Evolutionary conservation across 2,888 invertebrate genomes (phyloP).

Genomic region (Lithophane ornitopus): DNA sequence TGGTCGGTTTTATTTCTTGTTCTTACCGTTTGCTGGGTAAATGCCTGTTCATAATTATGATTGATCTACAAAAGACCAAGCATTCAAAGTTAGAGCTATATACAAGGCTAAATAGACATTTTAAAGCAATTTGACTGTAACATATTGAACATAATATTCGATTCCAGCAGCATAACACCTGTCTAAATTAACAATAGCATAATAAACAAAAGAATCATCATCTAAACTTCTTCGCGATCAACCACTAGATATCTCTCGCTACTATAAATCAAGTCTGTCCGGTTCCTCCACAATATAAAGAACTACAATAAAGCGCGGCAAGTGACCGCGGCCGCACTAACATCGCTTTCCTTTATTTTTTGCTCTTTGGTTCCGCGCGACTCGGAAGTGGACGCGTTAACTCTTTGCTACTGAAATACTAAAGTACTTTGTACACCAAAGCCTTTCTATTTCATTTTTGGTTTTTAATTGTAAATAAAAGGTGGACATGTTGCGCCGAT

Average conservation of each 20-base stretch:
- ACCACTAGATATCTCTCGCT: not conserved
- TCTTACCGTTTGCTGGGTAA: not conserved
- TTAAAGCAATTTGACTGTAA: not conserved
- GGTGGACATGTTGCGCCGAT: not conserved
- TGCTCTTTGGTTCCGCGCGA: conserved; percentile 21
- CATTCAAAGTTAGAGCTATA: conserved; percentile 1
- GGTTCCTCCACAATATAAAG: too few relatives aligned
- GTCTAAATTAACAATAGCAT: not conserved
- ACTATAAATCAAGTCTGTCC: not conserved
- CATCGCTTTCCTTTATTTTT: conserved; percentile 25
- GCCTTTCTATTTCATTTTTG: conserved; percentile 27
- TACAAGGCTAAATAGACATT: not conserved
- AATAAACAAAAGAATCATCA: not conserved
- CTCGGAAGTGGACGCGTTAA: conserved; percentile 43
- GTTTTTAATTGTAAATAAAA: conserved; percentile 28
- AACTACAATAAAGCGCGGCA: conserved; percentile 7
- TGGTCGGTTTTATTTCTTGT: not conserved
- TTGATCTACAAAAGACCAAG: not conserved
- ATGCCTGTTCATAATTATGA: not conserved
- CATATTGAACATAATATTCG: not conserved
- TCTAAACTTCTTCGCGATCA: too few relatives aligned
- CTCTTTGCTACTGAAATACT: conserved; percentile 37
- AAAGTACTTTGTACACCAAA: conserved; percentile 22
- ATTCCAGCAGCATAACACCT: not conserved
- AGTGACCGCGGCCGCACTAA: conserved; percentile 29